Base-by-base conservation (phyloP, 1,140 invertebrate species). In the Geopemphigus sp. region DNA sequence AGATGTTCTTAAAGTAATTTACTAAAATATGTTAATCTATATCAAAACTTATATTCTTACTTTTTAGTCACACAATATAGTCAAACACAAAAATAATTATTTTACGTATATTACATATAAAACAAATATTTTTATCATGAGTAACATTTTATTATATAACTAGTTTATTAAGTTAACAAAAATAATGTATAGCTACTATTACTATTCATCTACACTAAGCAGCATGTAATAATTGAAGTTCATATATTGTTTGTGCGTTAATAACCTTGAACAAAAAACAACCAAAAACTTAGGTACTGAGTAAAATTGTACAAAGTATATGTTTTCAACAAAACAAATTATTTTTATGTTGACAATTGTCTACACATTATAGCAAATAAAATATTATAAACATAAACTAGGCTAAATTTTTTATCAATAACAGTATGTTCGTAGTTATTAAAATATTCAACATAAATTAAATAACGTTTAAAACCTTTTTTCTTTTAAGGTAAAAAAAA, bases 401-500 rank as follows among this genome's bases (percentile, higher is more conserved):
- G n/a, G n/a, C n/a, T n/a, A n/a, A n/a, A n/a, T n/a, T n/a, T n/a
- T n/a, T n/a, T n/a, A n/a, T n/a, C n/a, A n/a, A n/a, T n/a, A n/a
- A n/a, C n/a, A n/a, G n/a, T n/a, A n/a, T n/a, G n/a, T n/a, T n/a
- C n/a, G n/a, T n/a, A n/a, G n/a, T n/a, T n/a, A n/a, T 32, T 15
- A 63, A 29, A 29, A 29, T 29, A 29, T 63, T 19, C 29, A 19
- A 8, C 8, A 26, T 5, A 26, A 63, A 63, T 63, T 63, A 63
- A 63, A 29, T 26, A 29, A 39, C 17, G 19, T 54, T 2, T 19
- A 17, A 15, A 54, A 54, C 5, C 1, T 1, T 19, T 53, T 54
- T 54, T 19, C 15, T 54, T 19, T 17, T 39, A 66, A 66, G 22
- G 39, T n/a, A 39, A 66, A 66, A 66, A n/a, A 66, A n/a, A 64